phyloP scores from a whole-genome alignment of 1,140 invertebrate genomes.

The Subanguina moxae region DNA sequence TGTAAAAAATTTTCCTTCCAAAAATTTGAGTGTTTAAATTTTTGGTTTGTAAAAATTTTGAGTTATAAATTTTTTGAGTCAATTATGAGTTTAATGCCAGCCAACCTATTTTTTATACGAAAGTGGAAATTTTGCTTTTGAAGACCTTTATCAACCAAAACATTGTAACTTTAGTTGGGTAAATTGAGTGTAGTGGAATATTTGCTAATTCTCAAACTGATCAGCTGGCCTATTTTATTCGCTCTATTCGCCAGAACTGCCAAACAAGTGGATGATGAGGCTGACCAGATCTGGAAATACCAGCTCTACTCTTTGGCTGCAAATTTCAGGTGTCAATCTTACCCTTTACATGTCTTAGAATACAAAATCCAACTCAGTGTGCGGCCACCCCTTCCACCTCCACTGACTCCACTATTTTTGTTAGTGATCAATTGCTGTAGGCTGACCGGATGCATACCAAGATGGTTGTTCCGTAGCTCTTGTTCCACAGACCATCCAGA shows the following conservation, averaged over 20 bases:
- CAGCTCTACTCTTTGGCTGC: slow-evolving; percentile 50
- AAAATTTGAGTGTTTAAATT: too few relatives aligned
- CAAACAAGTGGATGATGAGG: slow-evolving; percentile 54
- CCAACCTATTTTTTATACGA: too few relatives aligned
- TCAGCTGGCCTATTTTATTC: slow-evolving; percentile 54
- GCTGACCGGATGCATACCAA: slow-evolving; percentile 9
- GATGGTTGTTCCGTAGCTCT: slow-evolving; percentile 17
- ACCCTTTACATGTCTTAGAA: background rate
- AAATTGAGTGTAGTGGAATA: slow-evolving; percentile 44
- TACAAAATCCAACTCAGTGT: slow-evolving; percentile 18
- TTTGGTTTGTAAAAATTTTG: too few relatives aligned
- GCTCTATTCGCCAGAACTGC: slow-evolving; percentile 55
- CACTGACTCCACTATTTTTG: slow-evolving; percentile 49
- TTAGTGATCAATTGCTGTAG: slow-evolving; percentile 32
- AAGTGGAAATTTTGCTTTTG: too few relatives aligned
- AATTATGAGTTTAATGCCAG: too few relatives aligned
- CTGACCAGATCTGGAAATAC: slow-evolving; percentile 55
- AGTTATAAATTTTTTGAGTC: too few relatives aligned
- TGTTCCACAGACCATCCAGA: slow-evolving; percentile 38
- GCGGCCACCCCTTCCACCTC: slow-evolving; percentile 53
- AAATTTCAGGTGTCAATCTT: slow-evolving; percentile 42
- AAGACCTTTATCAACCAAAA: too few relatives aligned
- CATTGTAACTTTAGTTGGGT: too few relatives aligned
- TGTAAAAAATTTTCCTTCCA: too few relatives aligned
- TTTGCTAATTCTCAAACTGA: slow-evolving; percentile 51